Base-by-base conservation (phyloP, 2,888 invertebrate species). In the Balanococcus diminutus region DNA sequence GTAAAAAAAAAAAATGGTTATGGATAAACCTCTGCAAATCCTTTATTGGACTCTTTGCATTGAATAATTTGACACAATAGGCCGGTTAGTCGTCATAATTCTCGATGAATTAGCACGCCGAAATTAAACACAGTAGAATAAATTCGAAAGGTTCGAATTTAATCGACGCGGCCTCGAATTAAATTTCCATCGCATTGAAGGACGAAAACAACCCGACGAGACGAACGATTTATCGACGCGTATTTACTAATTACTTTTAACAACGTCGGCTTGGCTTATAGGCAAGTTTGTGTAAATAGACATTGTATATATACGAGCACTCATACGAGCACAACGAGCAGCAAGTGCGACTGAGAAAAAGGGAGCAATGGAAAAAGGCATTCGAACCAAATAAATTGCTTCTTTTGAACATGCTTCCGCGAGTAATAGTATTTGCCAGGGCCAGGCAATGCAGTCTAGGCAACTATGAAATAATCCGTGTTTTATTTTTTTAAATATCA, bases 391-490 rank as follows among this genome's bases (percentile, higher is more conserved):
- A 56, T 56, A 56, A 56, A 56, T 56, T 56, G 56, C 56, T 56
- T 56, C 56, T 56, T 56, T 56, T 56, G 56, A 56, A 56, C 56
- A 56, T 56, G 56, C 8, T 56, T 22, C 14, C 8, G 56, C 56
- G 56, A 56, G 56, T 56, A 56, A 22, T 56, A 56, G 56, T 56
- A 56, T 56, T 56, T 56, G 56, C 56, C 22, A 0, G 2, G n/a
- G n/a, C 0, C 2, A n/a, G 46, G 46, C 46, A 11, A 46, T n/a
- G 36, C 36, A 36, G 36, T 8, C 36, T 36, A 42, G 56, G 67
- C 28, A 28, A 67, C 67, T 36, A 61, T n/a, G n/a, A 84, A 84
- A 84, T 84, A 84, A 84, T 84, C 84, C 84, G 67, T 84, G n/a
- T n/a, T n/a, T n/a, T n/a, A n/a, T 84, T 84, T 82, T 36, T 83